Evolutionary conservation across 2,797 vertebrate genomes (phyloP).

Genomic region (Enteromius treurensis): DNA sequence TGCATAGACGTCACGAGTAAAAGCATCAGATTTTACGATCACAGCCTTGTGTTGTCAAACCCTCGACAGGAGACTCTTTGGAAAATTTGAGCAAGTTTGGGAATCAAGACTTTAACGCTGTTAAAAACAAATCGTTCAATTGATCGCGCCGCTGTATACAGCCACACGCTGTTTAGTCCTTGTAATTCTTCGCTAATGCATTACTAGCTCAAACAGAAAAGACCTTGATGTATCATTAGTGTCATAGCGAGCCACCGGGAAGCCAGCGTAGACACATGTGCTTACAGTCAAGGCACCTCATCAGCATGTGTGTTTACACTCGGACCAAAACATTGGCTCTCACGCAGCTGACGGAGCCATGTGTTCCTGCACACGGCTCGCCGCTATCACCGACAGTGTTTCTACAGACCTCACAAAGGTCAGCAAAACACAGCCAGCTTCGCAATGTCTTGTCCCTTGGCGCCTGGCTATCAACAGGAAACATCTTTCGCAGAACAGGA

Average conservation of each 20-base stretch:
- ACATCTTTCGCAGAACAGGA: constrained; percentile 91
- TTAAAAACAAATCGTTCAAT: constrained; percentile 12
- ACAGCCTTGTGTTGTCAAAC: not conserved
- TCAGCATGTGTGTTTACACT: constrained; percentile 59
- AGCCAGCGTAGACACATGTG: constrained; percentile 40
- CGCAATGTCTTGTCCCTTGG: constrained; percentile 61
- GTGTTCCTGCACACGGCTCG: constrained; percentile 60
- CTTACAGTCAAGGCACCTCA: constrained; percentile 52
- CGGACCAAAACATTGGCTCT: constrained; percentile 68
- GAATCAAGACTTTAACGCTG: not conserved
- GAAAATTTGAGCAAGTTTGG: constrained; percentile 16
- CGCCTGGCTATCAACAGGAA: constrained; percentile 88
- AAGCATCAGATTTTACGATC: not conserved
- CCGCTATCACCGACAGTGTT: constrained; percentile 65
- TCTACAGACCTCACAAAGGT: constrained; percentile 65
- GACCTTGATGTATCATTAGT: constrained; percentile 20
- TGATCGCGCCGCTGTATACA: constrained; percentile 28
- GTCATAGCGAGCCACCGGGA: constrained; percentile 11
- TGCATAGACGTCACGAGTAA: not conserved
- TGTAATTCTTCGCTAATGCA: constrained; percentile 37
- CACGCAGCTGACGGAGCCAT: constrained; percentile 52
- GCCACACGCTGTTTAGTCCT: constrained; percentile 11
- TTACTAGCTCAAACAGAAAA: constrained; percentile 30
- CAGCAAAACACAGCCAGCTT: constrained; percentile 63
- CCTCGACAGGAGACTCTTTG: not conserved